Evolutionary conservation across 2,888 invertebrate genomes (phyloP), one percentile per base, ranked within the genome.

Genomic region (Craniophora ligustri): DNA sequence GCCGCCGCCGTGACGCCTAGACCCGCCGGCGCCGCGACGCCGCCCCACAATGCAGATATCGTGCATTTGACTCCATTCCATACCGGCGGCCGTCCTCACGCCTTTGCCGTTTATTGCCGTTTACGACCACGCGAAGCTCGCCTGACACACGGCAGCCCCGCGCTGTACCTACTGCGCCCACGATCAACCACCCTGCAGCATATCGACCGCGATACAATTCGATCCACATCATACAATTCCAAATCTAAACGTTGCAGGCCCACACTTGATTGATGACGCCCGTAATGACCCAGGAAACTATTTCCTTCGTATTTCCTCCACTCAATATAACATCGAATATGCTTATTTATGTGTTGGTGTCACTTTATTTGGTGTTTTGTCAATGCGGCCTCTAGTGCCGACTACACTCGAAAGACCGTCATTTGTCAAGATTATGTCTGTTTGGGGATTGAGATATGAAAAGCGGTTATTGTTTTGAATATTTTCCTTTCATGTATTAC

Each of bases 301-400:
- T 92, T 93, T 92, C 92, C 92, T 89, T 83, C 86, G 86, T 87
- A 89, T 92, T 92, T 92, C 93, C 92, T 89, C 83, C 81, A 91
- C 90, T 92, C 90, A 90, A 92, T 92, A 91, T 92, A 92, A 91
- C 91, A 88, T 91, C 88, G 84, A 92, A 91, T 89, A 89, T 91
- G 90, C 89, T 88, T 91, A 92, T 91, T 90, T 92, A 91, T 90
- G 82, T 87, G 86, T 84, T 86, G 82, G 84, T 84, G 85, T 86
- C 89, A 85, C 83, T 91, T 91, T 92, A 91, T 91, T 91, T 84
- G 87, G 86, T 87, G 86, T 86, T 88, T 89, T 91, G 92, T 92
- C 90, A 88, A 86, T 89, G 86, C 81, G 83, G 82, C 81, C 84
- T 85, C 82, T 85, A 85, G 86, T 87, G 85, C 85, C 84, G 87